Base-by-base conservation (phyloP, 2,888 invertebrate species). In the Alloscopus bannaensis region DNA sequence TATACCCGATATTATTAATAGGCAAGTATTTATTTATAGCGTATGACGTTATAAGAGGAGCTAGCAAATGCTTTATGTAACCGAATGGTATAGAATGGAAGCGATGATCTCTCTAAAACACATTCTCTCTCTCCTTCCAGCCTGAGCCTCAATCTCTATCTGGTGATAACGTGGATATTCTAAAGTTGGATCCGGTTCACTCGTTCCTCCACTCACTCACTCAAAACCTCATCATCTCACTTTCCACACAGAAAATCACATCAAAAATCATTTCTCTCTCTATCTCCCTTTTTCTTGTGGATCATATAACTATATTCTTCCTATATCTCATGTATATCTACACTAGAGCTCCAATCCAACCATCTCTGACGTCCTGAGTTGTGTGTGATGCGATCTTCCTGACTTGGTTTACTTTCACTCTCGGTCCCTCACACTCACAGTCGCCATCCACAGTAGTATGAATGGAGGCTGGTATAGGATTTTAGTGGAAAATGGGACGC, bases 141-240 rank as follows among this genome's bases (percentile, higher is more conserved):
- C n/a, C n/a, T n/a, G n/a, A n/a, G n/a, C n/a, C n/a, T n/a, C n/a
- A n/a, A n/a, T n/a, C n/a, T n/a, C n/a, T n/a, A n/a, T n/a, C n/a
- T n/a, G n/a, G n/a, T n/a, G n/a, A n/a, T n/a, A n/a, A n/a, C 8
- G 40, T 11, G 40, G 13, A 40, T 40, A 80, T 80, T 75, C 65
- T 65, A 75, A 75, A 47, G 69, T 75, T 75, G 73, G 75, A 79
- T 81, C 66, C 75, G 79, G 75, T 81, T 79, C 66, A 71, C 69
- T 79, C 68, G 75, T 59, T 75, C 28, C 52, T 65, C 47, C 60
- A 36, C 57, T 80, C 68, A 69, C 79, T 82, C 71, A 77, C 59
- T 82, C 78, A 70, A 81, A 83, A 81, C 71, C 81, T 81, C 81
- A 83, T 83, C 82, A 79, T 83, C 79, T 71, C 80, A 57, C 69